Evolutionary conservation across 2,888 invertebrate genomes (phyloP), one percentile per base, ranked within the genome.

Genomic region (Brachypalpus laphriformis): DNA sequence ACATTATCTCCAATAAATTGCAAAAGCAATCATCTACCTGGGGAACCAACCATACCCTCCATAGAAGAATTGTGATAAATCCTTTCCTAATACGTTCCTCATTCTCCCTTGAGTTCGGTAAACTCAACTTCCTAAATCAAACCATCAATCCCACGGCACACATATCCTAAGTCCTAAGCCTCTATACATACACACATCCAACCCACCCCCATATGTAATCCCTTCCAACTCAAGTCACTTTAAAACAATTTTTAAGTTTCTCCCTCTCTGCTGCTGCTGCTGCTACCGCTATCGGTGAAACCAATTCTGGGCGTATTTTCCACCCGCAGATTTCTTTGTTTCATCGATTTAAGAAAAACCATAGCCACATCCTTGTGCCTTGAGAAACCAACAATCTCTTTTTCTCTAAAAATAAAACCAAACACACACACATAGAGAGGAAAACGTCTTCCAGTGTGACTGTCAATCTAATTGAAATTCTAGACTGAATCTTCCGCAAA

Each of bases 401-500:
- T 5, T 11, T 8, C n/a, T n/a, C 16, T 8, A n/a, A 31, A 28
- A 47, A 34, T 56, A 20, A 40, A 40, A 14, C 31, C 8, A 2
- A 56, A 31, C 34, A 34, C 34, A 34, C 9, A 34, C 34, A 34
- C 1, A 5, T 1, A 34, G 22, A 28, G 45, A 34, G 11, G 9
- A 34, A 34, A 70, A 76, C 71, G 42, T 85, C 80, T 71, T 80
- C 85, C 80, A 85, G 59, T 85, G 76, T 87, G 89, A 90, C 89
- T 88, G 89, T 90, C 90, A 90, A 91, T 90, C 90, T 90, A 91
- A 91, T 91, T 91, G 91, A 91, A 91, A 91, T 91, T 91, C 91
- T 90, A 91, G 90, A 91, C 91, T 90, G 90, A 91, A 90, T 91
- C 91, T 90, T 90, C 90, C 90, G 90, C 90, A 91, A 91, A 91